These are phyloP conservation scores for Troides helena DNA, from an alignment of 2,888 invertebrate species.

Conservation along the genomic window DNA sequence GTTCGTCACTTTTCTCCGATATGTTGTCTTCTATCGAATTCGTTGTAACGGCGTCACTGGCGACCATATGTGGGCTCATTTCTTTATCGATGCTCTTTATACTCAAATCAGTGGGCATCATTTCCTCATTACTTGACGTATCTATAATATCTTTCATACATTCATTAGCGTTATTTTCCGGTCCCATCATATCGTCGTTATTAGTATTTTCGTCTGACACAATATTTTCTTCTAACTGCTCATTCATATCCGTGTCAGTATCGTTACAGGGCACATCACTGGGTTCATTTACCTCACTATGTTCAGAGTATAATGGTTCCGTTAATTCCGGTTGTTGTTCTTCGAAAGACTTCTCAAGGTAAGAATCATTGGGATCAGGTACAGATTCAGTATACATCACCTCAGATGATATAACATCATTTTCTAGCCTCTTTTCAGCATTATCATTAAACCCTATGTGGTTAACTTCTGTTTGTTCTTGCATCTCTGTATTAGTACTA, in stretches of 20 bases:
- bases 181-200: conserved; percentile 31
- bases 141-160: conserved; percentile 33
- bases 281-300: conserved; percentile 47
- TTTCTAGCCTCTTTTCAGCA: conserved; percentile 59
- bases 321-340: conserved; percentile 39
- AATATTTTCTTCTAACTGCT: conserved; percentile 18
- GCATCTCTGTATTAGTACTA: conserved; percentile 45
- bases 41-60: conserved; percentile 48
- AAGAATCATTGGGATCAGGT: conserved; percentile 57
- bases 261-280: conserved; percentile 40
- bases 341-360: conserved; percentile 44
- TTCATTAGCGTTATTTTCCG: conserved; percentile 29
- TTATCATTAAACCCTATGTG: conserved; percentile 54
- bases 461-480: conserved; percentile 47
- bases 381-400: conserved; percentile 57
- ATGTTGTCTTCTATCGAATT: conserved; percentile 55
- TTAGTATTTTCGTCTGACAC: conserved; percentile 35
- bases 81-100: conserved; percentile 61
- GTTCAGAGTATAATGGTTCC: conserved; percentile 47
- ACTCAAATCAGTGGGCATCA: conserved; percentile 80
- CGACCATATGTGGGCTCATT: conserved; percentile 42
- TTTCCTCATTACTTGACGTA: conserved; percentile 55
- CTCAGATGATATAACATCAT: conserved; percentile 44
- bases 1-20: conserved; percentile 76
- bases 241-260: conserved; percentile 15